phyloP scores from a whole-genome alignment of 2,888 invertebrate species.

The Macrophya alboannulata region DNA sequence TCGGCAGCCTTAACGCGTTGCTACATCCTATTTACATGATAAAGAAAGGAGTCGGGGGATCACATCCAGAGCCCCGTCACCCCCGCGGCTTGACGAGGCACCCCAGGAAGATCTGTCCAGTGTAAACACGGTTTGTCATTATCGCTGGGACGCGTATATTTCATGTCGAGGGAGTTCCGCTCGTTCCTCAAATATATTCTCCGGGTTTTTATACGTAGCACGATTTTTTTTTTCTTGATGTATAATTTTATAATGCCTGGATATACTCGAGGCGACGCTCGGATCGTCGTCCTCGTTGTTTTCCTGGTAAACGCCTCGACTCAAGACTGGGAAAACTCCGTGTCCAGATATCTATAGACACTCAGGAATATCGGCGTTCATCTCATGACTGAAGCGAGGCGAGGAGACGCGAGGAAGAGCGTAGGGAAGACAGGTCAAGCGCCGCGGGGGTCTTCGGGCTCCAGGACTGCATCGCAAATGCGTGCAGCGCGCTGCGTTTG shows the following conservation, averaged over 20 bases:
- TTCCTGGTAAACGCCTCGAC: neutral
- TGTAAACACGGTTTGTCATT: slow-evolving; percentile 79
- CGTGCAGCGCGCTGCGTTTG: slow-evolving; percentile 27
- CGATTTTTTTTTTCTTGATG: neutral
- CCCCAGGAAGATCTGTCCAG: slow-evolving; percentile 69
- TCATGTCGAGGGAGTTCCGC: slow-evolving; percentile 58
- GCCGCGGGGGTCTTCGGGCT: slow-evolving; percentile 76
- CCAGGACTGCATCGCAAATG: slow-evolving; percentile 47
- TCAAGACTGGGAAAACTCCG: neutral
- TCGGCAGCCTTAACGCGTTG: slow-evolving; percentile 77
- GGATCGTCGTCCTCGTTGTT: neutral
- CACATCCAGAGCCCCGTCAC: slow-evolving; percentile 59
- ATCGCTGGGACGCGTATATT: slow-evolving; percentile 75
- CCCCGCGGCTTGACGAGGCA: slow-evolving; percentile 67
- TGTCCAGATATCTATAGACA: neutral
- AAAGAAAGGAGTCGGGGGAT: slow-evolving; percentile 76
- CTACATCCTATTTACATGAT: slow-evolving; percentile 80
- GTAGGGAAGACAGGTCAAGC: slow-evolving; percentile 78
- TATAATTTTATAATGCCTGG: neutral
- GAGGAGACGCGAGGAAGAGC: neutral
- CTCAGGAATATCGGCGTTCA: slow-evolving; percentile 29
- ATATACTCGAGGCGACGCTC: neutral
- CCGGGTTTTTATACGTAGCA: neutral
- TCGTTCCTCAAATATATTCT: slow-evolving; percentile 28
- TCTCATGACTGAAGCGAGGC: slow-evolving; percentile 35